Evolutionary conservation across 2,113 vertebrate species (phyloP).

Genomic region (Dolichotis patagonum): DNA sequence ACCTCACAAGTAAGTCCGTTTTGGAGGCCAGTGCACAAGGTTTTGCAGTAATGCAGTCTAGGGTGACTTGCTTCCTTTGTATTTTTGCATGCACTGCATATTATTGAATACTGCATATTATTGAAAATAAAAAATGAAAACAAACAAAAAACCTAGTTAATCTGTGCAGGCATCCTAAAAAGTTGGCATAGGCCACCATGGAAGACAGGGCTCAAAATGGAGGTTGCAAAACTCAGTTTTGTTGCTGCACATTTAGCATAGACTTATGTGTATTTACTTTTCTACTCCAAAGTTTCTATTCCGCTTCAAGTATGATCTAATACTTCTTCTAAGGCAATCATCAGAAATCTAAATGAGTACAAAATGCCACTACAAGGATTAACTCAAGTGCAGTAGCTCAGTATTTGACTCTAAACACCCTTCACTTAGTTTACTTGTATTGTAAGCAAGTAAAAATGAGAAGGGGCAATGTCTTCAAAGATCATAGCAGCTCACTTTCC

Average conservation of each 20-base stretch:
- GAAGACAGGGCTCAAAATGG: not conserved
- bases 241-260: not conserved
- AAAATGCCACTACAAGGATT: not conserved
- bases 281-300: not conserved
- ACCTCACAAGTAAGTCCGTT: not conserved
- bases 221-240: not conserved
- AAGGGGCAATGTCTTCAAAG: not conserved
- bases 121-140: not conserved
- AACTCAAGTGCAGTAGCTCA: not conserved
- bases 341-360: not conserved
- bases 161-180: not conserved
- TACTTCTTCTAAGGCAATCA: not conserved
- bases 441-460: slow-evolving; percentile 1
- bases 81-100: not conserved
- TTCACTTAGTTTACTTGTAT: not conserved
- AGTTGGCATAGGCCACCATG: not conserved
- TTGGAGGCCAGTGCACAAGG: not conserved
- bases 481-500: not conserved
- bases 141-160: not conserved
- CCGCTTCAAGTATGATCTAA: not conserved
- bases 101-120: not conserved
- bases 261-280: not conserved
- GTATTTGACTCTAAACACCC: not conserved
- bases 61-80: not conserved
- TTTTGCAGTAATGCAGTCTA: not conserved